A percentile compares a stretch with the other conserved stretches of the same genome.
Conservation (phyloP, 2,113 vertebrate species). For the Scortum barcoo region DNA sequence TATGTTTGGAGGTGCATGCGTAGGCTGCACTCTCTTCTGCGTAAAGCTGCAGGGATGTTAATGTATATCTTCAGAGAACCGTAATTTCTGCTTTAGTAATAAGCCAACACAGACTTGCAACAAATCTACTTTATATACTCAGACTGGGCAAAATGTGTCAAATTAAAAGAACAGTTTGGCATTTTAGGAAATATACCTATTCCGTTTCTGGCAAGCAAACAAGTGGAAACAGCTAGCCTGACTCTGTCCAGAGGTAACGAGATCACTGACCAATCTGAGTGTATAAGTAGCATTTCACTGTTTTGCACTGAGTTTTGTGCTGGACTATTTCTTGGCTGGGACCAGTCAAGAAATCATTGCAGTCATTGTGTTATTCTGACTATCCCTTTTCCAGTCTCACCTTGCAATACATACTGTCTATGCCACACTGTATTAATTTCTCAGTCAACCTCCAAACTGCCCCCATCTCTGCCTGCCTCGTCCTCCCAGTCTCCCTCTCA, state of each 20-base stretch:
- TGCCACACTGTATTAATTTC: slow-evolving; percentile 11
- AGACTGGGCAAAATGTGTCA: background rate
- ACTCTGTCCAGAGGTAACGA: background rate
- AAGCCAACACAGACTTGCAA: background rate
- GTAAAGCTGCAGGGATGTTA: background rate
- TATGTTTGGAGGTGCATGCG: background rate
- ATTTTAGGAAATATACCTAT: background rate
- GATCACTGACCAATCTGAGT: background rate
- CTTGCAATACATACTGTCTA: slow-evolving; percentile 8
- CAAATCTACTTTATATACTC: background rate
- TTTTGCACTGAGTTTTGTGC: background rate
- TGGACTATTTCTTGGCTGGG: too few species aligned
- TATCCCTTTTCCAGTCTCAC: background rate
- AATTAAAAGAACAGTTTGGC: background rate
- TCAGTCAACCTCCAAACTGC: slow-evolving; percentile 8
- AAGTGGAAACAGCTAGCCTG: background rate
- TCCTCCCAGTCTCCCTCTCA: background rate
- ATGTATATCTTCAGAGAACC: background rate
- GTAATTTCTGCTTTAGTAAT: background rate
- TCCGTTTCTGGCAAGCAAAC: background rate
- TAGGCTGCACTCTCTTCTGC: background rate
- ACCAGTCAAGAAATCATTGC: too few species aligned
- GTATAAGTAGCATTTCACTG: background rate
- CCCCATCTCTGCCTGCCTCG: slow-evolving; percentile 12
- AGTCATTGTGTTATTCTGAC: background rate